Conservation (phyloP, 2,113 vertebrate species). For the Apodemus sylvaticus region DNA sequence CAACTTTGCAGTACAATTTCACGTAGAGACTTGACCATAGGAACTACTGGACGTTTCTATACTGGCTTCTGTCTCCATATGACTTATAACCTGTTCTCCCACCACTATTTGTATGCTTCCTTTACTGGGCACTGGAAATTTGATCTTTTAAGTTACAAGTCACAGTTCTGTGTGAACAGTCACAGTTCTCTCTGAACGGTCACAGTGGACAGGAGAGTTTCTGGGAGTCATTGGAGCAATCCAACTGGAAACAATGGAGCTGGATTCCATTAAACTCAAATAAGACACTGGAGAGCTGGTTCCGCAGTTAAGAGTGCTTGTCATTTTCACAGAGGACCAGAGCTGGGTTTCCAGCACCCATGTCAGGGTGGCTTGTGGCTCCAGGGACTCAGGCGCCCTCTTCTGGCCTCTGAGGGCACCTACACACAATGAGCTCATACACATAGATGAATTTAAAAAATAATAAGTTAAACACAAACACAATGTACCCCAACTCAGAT, state of each 20-base stretch:
- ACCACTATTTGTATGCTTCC: background rate
- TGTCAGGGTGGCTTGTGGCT: background rate
- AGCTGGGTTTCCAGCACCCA: background rate
- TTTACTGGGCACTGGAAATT: background rate
- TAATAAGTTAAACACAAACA: background rate
- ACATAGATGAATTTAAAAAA: background rate
- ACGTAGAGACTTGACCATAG: background rate
- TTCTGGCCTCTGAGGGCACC: background rate
- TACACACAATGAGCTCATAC: background rate
- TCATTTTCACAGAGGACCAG: background rate
- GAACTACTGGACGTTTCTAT: background rate
- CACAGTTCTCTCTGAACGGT: background rate
- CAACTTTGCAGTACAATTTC: background rate
- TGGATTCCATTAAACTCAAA: background rate
- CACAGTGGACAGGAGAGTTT: background rate
- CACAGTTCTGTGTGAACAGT: background rate
- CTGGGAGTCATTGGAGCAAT: background rate
- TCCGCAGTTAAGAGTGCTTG: background rate
- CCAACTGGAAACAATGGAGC: background rate
- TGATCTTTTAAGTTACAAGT: background rate
- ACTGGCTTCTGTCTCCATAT: background rate
- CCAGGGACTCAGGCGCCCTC: background rate
- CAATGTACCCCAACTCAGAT: background rate
- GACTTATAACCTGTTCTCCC: background rate
- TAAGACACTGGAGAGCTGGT: background rate